A percentile compares a stretch with the other conserved stretches of the same genome.
Conservation (phyloP, 2,888 invertebrate genomes). For the Torymus tubicola region DNA sequence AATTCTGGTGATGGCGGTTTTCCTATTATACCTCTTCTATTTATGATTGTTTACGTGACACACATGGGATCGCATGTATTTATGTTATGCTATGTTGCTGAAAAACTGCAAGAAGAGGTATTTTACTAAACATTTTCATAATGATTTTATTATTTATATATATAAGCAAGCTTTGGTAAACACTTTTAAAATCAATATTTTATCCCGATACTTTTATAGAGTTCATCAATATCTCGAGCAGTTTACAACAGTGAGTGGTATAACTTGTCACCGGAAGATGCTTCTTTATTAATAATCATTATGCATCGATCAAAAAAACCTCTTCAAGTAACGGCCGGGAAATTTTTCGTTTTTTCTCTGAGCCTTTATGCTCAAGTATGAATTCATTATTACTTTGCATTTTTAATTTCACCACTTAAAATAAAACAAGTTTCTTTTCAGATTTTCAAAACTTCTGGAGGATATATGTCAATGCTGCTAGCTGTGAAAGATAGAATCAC, state of each 20-base stretch:
- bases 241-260: slow-evolving; percentile 56
- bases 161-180: not conserved
- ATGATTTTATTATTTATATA: not conserved
- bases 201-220: slow-evolving; percentile 27
- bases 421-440: slow-evolving; percentile 11
- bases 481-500: slow-evolving; percentile 33
- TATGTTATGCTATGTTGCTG: slow-evolving; percentile 50
- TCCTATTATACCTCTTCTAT: slow-evolving; percentile 17
- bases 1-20: not conserved
- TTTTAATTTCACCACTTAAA: not conserved
- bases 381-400: not conserved
- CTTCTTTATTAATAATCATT: slow-evolving; percentile 57
- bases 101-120: slow-evolving; percentile 45
- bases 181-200: no score
- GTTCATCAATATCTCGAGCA: slow-evolving; percentile 44
- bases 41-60: slow-evolving; percentile 31
- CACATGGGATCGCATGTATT: slow-evolving; percentile 42
- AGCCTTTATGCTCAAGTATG: slow-evolving; percentile 54
- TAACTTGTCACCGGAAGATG: slow-evolving; percentile 50
- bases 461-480: slow-evolving; percentile 41
- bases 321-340: slow-evolving; percentile 60
- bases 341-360: slow-evolving; percentile 55
- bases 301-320: slow-evolving; percentile 55
- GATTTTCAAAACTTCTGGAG: slow-evolving; percentile 44
- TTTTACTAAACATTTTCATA: not conserved